A percentile compares a stretch with the other conserved stretches of the same genome.
phyloP scores from a whole-genome alignment of 2,113 vertebrate species.

The Lamprotornis superbus region DNA sequence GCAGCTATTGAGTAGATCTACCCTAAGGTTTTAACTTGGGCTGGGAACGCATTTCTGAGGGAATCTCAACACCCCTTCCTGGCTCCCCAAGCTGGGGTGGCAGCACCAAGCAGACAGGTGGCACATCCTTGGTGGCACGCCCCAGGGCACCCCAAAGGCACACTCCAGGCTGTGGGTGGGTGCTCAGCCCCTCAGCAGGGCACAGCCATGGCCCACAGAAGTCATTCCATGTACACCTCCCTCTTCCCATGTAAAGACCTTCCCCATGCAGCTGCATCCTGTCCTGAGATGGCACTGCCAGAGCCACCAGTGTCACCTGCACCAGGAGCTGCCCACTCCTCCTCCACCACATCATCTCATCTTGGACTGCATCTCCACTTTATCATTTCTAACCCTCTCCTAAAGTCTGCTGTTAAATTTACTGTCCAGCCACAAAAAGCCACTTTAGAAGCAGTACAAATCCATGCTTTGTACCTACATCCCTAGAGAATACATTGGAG shows the following conservation, averaged over 20 bases:
- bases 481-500: background rate
- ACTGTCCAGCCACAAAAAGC: background rate
- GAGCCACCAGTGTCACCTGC: background rate
- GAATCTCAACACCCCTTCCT: background rate
- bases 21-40: background rate
- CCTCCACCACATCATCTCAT: background rate
- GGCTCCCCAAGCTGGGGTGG: fast-evolving
- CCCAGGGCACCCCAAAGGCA: background rate
- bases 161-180: background rate
- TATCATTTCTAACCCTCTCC: background rate
- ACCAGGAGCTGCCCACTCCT: background rate
- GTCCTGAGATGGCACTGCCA: background rate
- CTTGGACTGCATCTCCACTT: background rate
- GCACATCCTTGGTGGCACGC: background rate
- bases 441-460: background rate
- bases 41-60: background rate
- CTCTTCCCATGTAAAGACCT: background rate
- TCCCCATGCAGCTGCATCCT: fast-evolving
- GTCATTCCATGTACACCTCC: fast-evolving
- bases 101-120: background rate
- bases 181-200: background rate
- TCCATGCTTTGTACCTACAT: background rate
- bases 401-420: background rate
- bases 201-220: background rate
- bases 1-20: background rate